Conservation (phyloP, 2,797 vertebrate genomes). For the Harpagifer antarcticus region DNA sequence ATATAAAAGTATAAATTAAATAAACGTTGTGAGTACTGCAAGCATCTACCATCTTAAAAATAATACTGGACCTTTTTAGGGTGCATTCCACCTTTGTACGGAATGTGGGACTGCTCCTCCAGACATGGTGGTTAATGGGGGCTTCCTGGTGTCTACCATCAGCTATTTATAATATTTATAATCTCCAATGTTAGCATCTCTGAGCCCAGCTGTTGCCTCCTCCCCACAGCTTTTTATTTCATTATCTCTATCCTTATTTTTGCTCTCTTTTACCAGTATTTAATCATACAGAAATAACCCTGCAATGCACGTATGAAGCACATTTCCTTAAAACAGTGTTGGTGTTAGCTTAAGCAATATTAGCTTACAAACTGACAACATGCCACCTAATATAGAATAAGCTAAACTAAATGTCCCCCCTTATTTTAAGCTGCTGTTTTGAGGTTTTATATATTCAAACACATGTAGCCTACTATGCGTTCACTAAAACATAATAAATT, state of each 20-base stretch:
- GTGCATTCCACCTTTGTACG: conserved; percentile 28
- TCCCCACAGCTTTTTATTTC: conserved; percentile 41
- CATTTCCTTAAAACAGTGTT: neutral
- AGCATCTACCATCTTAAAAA: conserved; percentile 33
- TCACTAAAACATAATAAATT: neutral
- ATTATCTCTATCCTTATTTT: conserved; percentile 28
- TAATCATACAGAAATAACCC: neutral
- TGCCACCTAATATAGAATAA: neutral
- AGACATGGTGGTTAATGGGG: conserved; percentile 62
- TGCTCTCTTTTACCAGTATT: conserved; percentile 7
- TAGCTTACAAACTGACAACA: neutral
- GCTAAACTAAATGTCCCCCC: neutral
- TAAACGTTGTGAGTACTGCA: neutral
- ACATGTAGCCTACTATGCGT: neutral
- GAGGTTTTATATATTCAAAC: neutral
- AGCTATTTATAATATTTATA: conserved; percentile 42
- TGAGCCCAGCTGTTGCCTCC: conserved; percentile 40
- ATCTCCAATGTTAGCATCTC: conserved; percentile 56
- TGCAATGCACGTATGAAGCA: neutral
- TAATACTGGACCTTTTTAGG: conserved; percentile 17
- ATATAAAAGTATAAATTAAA: neutral
- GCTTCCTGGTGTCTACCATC: conserved; percentile 52
- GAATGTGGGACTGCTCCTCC: conserved; percentile 45
- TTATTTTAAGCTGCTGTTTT: neutral
- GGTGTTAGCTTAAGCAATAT: neutral